Base-by-base conservation (phyloP, 2,113 vertebrate species). In the Thamnophis sirtalis region DNA sequence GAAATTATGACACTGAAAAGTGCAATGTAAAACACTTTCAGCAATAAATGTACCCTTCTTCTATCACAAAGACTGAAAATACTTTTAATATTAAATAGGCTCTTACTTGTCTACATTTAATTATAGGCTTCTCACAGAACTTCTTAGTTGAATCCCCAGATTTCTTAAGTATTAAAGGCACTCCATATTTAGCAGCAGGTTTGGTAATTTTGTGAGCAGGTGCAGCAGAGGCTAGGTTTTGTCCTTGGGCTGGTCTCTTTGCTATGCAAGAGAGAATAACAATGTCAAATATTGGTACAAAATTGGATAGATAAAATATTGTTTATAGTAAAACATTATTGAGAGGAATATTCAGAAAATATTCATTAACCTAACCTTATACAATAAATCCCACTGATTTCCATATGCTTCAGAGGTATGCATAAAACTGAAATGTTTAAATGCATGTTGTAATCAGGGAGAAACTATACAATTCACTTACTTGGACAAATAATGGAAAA, bases 101-200 rank as follows among this genome's bases (percentile, higher is more conserved):
- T 60, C 97, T 97, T 92, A 99, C 99, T 97, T 97, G 97, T 96
- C 98, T 99, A 90, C 96, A 96, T 97, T 98, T 99, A 86, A 96
- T 87, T 24, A 97, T 95, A 28, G 97, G 95, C 92, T 98, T 99
- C 95, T 99, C 98, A 38, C 94, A 96, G 26, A 96, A 93, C 93
- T 98, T 99, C 97, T 97, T 99, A 95, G 96, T 86, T 89, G 94
- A 96, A 86, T 98, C 98, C 43, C 95, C 97, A 84, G 97, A 95
- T 95, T 98, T 99, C 96, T 96, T 98, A 89, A 94, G 96, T 28
- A 94, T 97, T 98, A 99, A 98, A 98, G 99, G 98, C 98, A 99
- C 98, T 98, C 99, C 98, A 0, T 99, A 99, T 97, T 99, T 99
- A 97, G 98, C 98, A 95, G 99, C 98, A 97, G 99, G 99, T 97